Percentiles rank a stretch among this genome's conserved stretches.
phyloP scores from a whole-genome alignment of 2,888 invertebrate species.

The Hyposoter dolosus region DNA sequence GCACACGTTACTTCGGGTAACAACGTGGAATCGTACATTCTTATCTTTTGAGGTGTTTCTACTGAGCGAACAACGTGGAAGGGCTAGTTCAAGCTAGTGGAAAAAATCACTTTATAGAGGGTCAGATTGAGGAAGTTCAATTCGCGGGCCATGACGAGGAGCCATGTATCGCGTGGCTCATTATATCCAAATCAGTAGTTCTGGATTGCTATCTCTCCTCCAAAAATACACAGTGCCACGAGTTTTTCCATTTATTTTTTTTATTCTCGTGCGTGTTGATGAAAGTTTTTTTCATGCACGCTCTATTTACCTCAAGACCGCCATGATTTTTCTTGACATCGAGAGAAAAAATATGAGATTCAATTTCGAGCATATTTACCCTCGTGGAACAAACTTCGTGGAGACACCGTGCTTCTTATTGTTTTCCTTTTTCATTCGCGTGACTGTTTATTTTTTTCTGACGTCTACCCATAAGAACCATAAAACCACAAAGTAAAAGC shows the following conservation, averaged over 20 bases:
- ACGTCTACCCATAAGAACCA: not conserved
- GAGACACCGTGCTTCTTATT: not conserved
- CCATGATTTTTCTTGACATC: conserved; percentile 1
- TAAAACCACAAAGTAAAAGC: conserved; percentile 4
- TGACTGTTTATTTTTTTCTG: not conserved
- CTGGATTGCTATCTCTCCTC: conserved; percentile 6
- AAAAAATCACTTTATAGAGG: conserved; percentile 12
- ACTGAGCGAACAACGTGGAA: not conserved
- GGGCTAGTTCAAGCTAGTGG: not conserved
- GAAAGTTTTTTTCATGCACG: conserved; percentile 11
- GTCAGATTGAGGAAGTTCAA: not conserved
- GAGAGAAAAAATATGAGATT: not conserved
- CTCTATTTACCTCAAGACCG: not conserved
- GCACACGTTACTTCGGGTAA: not conserved
- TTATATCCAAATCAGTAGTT: conserved; percentile 12
- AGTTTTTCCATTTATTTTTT: not conserved
- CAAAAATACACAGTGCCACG: conserved; percentile 6
- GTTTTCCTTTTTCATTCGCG: not conserved
- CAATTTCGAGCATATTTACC: not conserved
- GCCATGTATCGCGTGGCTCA: conserved; percentile 2
- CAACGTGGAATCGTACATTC: not conserved
- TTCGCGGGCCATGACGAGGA: conserved; percentile 1
- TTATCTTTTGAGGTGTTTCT: not conserved
- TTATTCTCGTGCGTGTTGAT: not conserved
- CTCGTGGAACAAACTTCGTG: not conserved